Evolutionary conservation across 2,888 invertebrate genomes (phyloP).

Genomic region (Nomada flava): DNA sequence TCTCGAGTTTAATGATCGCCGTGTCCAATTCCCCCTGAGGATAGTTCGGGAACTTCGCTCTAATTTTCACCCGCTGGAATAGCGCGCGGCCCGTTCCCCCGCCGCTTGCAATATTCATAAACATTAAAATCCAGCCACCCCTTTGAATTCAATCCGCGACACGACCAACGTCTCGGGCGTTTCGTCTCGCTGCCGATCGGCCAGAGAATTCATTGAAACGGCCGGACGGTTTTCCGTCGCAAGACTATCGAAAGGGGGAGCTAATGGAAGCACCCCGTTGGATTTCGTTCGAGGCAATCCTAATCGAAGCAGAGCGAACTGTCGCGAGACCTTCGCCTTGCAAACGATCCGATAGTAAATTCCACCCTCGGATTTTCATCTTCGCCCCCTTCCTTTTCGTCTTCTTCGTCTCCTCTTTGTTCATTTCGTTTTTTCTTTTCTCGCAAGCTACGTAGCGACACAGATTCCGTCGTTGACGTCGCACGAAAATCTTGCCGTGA

Average conservation of each 20-base stretch:
- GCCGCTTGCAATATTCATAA: slow-evolving; percentile 50
- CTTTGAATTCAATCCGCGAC: background rate
- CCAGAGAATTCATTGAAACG: slow-evolving; percentile 42
- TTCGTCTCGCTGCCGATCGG: slow-evolving; percentile 10
- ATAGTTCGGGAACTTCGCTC: slow-evolving; percentile 34
- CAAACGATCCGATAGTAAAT: slow-evolving; percentile 49
- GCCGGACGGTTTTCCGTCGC: slow-evolving; percentile 20
- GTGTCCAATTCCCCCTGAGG: slow-evolving; percentile 42
- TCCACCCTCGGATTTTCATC: slow-evolving; percentile 46
- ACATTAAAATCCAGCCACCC: slow-evolving; percentile 21
- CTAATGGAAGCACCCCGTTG: slow-evolving; percentile 30
- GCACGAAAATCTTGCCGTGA: slow-evolving; percentile 35
- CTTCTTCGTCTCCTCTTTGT: background rate
- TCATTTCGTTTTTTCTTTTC: background rate
- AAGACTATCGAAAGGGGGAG: background rate
- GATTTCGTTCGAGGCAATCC: slow-evolving; percentile 25
- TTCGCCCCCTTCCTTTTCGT: background rate
- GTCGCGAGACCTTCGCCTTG: slow-evolving; percentile 27
- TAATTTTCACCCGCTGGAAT: slow-evolving; percentile 18
- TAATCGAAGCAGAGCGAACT: slow-evolving; percentile 25
- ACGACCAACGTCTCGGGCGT: background rate
- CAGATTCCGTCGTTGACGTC: slow-evolving; percentile 39
- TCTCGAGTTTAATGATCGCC: slow-evolving; percentile 46
- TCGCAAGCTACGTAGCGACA: background rate
- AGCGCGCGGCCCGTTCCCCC: background rate